Evolutionary conservation across 2,888 invertebrate species (phyloP).

Genomic region (Lepidonotus clava): DNA sequence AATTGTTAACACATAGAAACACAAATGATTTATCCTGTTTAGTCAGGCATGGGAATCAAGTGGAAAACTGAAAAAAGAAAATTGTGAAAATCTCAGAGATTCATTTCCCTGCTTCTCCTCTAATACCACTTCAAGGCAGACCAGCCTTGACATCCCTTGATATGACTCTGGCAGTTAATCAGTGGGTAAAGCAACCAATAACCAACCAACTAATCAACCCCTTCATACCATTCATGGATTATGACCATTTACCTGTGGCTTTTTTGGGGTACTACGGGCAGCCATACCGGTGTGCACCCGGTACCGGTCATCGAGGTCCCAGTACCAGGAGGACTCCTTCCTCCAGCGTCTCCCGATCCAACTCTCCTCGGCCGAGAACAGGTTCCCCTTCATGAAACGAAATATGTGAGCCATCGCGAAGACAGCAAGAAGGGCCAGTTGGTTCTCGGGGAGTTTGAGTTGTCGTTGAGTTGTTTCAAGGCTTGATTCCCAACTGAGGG

Average conservation of each 20-base stretch:
- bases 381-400: constrained; percentile 15
- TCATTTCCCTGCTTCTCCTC: too few relatives aligned
- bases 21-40: too few relatives aligned
- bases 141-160: too few relatives aligned
- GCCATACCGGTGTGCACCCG: neutral
- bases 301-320: constrained; percentile 43
- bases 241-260: neutral
- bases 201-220: too few relatives aligned
- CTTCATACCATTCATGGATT: too few relatives aligned
- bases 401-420: constrained; percentile 15
- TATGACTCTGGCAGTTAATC: too few relatives aligned
- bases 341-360: constrained; percentile 1
- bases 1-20: too few relatives aligned
- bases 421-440: neutral
- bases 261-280: neutral
- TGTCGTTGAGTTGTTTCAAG: neutral
- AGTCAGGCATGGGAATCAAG: too few relatives aligned
- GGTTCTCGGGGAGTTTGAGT: neutral
- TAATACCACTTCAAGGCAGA: too few relatives aligned
- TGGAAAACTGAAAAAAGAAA: too few relatives aligned
- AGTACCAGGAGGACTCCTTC: constrained; percentile 17
- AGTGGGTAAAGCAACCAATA: too few relatives aligned
- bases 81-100: too few relatives aligned
- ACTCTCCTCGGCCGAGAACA: constrained; percentile 37
- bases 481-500: neutral